Evolutionary conservation across 2,113 vertebrate species (phyloP), one percentile per base, ranked within the genome.

Genomic region (Apistogramma diplotaenia): DNA sequence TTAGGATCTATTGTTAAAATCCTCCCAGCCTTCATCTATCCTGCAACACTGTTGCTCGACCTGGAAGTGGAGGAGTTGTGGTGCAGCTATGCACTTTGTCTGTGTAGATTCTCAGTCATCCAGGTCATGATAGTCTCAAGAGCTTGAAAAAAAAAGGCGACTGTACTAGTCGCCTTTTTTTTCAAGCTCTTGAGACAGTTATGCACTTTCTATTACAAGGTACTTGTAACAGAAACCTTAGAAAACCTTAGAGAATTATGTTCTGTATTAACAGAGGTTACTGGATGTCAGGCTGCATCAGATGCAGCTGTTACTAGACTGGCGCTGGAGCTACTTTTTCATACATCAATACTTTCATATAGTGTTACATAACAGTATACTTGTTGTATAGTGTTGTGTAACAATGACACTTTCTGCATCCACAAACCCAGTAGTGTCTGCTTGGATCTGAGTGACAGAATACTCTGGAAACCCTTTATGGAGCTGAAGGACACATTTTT

Each of bases 1-100:
- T 13, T 25, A 25, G 37, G 8, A 55, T 79, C 79, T 59, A 43
- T 19, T 53, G 74, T 74, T 19, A 46, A 79, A 74, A 55, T 35
- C 58, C 18, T 82, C 70, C 46, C 55, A 29, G 61, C 29, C 71
- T 18, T 49, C 11, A 21, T 40, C 29, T 9, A 5, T 76, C 33
- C 75, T 84, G 58, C 75, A 77, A 49, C 59, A 25, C 53, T 29
- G 58, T 43, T 18, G 72, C 73, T 73, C 15, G 10, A 74, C 74
- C 31, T 27, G 33, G 33, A 35, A 67, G 46, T 37, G 51, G 51
- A 0, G 35, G 21, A 65, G 0, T 31, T 51, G 40, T 51, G 57
- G 15, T 51, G 56, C 40, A 51, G 62, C 62, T 40, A n/a, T 70
- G 62, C 62, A 31, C 74, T 33, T 1, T 40, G 33, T 35, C 33